A percentile compares a stretch with the other conserved stretches of the same genome.
Conservation (phyloP, 2,888 invertebrate genomes). For the Thereva unica region DNA sequence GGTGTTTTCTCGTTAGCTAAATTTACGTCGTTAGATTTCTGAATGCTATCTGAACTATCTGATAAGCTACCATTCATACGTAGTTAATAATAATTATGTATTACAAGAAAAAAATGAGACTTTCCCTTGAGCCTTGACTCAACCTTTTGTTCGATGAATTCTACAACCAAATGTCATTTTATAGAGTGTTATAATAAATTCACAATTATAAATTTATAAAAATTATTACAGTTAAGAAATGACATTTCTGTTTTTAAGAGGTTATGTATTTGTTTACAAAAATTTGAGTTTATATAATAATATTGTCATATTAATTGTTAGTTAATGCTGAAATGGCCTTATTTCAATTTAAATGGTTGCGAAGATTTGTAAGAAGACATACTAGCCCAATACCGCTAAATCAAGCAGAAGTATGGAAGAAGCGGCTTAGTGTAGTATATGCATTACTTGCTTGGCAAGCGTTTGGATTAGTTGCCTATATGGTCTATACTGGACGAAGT, state of each 20-base stretch:
- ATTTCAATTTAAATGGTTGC: constrained; percentile 61
- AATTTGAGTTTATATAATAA: not conserved
- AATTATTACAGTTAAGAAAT: too few relatives aligned
- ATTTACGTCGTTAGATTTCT: not conserved
- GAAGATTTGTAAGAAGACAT: constrained; percentile 59
- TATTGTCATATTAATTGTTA: not conserved
- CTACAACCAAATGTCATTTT: too few relatives aligned
- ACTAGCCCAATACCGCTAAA: constrained; percentile 61
- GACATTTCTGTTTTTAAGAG: too few relatives aligned
- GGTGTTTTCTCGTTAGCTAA: constrained; percentile 69
- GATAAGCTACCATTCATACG: constrained; percentile 24
- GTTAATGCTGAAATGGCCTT: constrained; percentile 51
- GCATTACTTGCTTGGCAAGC: constrained; percentile 73
- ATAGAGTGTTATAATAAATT: too few relatives aligned
- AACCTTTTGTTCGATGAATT: too few relatives aligned
- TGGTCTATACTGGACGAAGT: constrained; percentile 63
- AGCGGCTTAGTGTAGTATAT: constrained; percentile 66
- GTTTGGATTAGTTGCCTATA: constrained; percentile 67
- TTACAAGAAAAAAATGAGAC: constrained; percentile 6
- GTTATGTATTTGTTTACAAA: too few relatives aligned
- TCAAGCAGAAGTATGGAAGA: constrained; percentile 65
- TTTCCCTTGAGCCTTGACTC: not conserved
- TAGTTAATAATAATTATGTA: not conserved
- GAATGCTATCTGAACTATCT: not conserved
- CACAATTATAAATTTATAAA: too few relatives aligned